Base-by-base conservation (phyloP, 2,888 invertebrate species). In the Scotopteryx bipunctaria region DNA sequence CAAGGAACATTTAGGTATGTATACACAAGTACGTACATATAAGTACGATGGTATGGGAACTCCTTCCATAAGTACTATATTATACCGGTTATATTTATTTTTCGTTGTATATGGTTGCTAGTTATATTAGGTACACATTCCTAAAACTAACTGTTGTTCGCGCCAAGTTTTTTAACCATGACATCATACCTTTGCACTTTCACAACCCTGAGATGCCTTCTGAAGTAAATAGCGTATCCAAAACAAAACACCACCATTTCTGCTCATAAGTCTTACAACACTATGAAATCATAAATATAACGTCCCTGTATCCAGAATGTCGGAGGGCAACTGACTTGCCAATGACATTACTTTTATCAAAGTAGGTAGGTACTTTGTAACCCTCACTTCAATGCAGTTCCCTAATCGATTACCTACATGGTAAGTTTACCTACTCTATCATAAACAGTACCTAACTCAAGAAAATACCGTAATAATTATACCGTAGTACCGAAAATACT, bases 181-280 rank as follows among this genome's bases (percentile, higher is more conserved):
- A 61, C 5, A 25, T 4, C 66, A 51, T 33, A 70, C 69, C 63
- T 66, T 41, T 70, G 69, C 40, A 66, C 53, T 57, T 45, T 63
- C 14, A 70, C 51, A 8, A 70, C 21, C 38, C 47, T 66, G 17
- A 67, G 62, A 15, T 53, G 44, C 36, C 47, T 50, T 31, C 48
- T 48, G 23, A 51, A 61, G 27, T 60, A 45, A 57, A 57, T 46
- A 50, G 50, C 15, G 16, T 54, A 58, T 40, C 71, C 55, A 56
- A 52, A 59, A 25, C 63, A 47, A 44, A 55, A 35, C 41, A 59
- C 13, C 8, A 52, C 59, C 72, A 62, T 59, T 48, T 45, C 16
- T 21, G 5, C 5, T 14, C n/a, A n/a, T 16, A 38, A 8, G 2
- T n/a, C n/a, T n/a, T n/a, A n/a, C 6, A 5, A 33, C 9, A 36